Base-by-base conservation (phyloP, 2,888 invertebrate genomes). In the Cyclophora albipunctata region DNA sequence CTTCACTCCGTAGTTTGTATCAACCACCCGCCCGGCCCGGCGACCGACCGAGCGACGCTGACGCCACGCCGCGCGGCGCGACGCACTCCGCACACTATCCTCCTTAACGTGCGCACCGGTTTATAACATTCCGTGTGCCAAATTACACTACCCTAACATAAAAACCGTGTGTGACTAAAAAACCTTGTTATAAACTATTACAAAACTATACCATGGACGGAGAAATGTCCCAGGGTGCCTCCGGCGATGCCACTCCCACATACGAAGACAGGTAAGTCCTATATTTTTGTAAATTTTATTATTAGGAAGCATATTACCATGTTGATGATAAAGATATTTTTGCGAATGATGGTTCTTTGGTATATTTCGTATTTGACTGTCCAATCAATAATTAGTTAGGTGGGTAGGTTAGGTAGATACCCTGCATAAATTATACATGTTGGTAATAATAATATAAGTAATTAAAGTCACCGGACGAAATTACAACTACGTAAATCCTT, bases 261-360 rank as follows among this genome's bases (percentile, higher is more conserved):
- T 84, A 73, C 62, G 85, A 85, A 47, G 86, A 86, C 64, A 74
- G 78, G 86, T 86, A 75, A 81, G 43, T 33, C 2, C 2, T 43
- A 2, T 43, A 42, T 20, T 43, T 5, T 33, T 5, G 33, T 43
- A 37, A 20, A 1, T 37, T 5, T 5, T 37, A 2, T 37, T 37
- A 37, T 37, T 37, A 5, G 37, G 37, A 1, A 5, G 4, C 5
- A 4, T 37, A 37, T 37, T 37, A 37, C n/a, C n/a, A n/a, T 2
- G 37, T 37, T 37, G 37, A 5, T 37, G 37, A 37, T 37, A 2
- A n/a, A 5, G 37, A 37, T 37, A 37, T 37, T 37, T 37, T 37
- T 37, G 37, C 37, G 37, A 37, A 37, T 37, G 37, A 5, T 37
- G 37, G 5, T 37, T 37, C 37, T 2, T 37, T 20, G 20, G 20